Evolutionary conservation across 2,797 vertebrate species (phyloP), one percentile per base, ranked within the genome.

Genomic region (Pelobates cultripes): DNA sequence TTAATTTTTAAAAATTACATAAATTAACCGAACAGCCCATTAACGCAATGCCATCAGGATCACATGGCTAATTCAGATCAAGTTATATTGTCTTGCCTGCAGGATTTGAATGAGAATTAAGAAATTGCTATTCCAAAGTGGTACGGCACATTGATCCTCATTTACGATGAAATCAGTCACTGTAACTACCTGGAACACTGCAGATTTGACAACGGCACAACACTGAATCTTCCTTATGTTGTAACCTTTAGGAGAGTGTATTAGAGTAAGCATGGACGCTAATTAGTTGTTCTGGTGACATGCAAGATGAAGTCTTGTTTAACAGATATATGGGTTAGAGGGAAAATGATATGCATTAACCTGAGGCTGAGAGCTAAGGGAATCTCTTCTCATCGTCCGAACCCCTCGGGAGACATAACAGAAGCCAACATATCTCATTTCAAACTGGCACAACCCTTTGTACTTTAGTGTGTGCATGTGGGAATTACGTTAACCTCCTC

Each of bases 1-100:
- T 93, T 92, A 92, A 94, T 93, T 93, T 94, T 93, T 92, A 41
- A 53, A 92, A 94, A 94, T 92, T 93, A 90, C 92, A 94, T 94
- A 93, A 94, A 94, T 94, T 94, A 94, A 93, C 78, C 86, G 87
- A 92, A 92, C 86, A 88, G 90, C 91, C 91, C 89, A 93, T 94
- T 94, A 94, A 91, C 84, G 87, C 88, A 88, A 89, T 75, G 88
- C 90, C 89, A 90, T 92, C 89, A 87, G 87, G 88, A 91, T 91
- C 91, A 94, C 91, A 86, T 93, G 92, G 89, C 89, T 90, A 90
- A 89, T 93, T 94, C 90, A 86, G 92, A 92, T 90, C 88, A 88
- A 91, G 92, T 93, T 94, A 91, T 93, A 93, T 93, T 92, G 89
- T 92, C 92, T 90, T 77, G 88, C 88, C 84, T 90, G 90, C 89